A percentile compares a stretch with the other conserved stretches of the same genome.
phyloP scores from a whole-genome alignment of 1,140 invertebrate species.

The Tribolium castaneum region DNA sequence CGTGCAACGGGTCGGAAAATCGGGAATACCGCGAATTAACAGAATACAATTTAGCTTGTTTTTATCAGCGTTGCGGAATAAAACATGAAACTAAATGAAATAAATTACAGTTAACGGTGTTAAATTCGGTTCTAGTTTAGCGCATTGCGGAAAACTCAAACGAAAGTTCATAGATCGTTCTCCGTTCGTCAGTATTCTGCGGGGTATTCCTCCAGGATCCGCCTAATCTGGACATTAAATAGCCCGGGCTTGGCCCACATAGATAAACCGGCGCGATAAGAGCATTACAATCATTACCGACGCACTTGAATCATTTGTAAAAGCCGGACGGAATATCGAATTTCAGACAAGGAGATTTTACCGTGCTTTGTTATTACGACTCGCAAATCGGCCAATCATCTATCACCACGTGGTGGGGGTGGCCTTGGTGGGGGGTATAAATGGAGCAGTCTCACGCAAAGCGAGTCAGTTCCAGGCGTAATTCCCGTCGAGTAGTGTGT shows the following conservation, averaged over 20 bases:
- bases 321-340: neutral
- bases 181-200: constrained; percentile 29
- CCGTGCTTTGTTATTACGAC: neutral
- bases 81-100: constrained; percentile 33
- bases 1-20: neutral
- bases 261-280: constrained; percentile 31
- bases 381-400: neutral
- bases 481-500: neutral
- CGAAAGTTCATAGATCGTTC: constrained; percentile 32
- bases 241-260: constrained; percentile 29
- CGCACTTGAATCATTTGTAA: constrained; percentile 24
- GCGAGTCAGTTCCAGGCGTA: neutral
- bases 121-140: constrained; percentile 31
- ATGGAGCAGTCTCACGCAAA: neutral
- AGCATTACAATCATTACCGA: constrained; percentile 28
- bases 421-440: neutral
- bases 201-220: constrained; percentile 20
- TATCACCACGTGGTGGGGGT: neutral
- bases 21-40: constrained; percentile 13
- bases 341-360: constrained; percentile 10
- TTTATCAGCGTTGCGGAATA: constrained; percentile 15
- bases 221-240: constrained; percentile 34
- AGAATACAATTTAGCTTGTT: constrained; percentile 24
- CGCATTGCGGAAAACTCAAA: constrained; percentile 31
- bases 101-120: constrained; percentile 28